Conservation (phyloP, 2,888 invertebrate genomes). For the Tipula vernalis region DNA sequence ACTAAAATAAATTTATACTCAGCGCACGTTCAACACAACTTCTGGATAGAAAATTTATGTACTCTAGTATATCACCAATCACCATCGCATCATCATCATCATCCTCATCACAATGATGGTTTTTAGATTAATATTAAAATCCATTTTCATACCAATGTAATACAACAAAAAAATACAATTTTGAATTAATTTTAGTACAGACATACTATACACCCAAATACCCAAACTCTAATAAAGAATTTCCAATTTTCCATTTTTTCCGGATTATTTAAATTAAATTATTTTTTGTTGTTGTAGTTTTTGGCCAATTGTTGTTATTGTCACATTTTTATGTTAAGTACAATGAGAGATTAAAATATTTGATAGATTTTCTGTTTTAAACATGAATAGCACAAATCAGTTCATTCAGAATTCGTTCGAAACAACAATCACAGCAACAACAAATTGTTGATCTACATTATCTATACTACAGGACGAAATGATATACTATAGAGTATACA, state of each 20-base stretch:
- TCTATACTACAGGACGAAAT: not conserved
- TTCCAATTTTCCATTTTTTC: not conserved
- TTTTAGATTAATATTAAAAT: not conserved
- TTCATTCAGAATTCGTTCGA: not conserved
- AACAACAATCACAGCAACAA: not conserved
- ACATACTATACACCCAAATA: too few species aligned
- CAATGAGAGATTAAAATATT: not conserved
- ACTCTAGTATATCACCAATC: not conserved
- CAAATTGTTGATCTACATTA: too few species aligned
- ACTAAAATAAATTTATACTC: not conserved
- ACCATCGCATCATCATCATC: not conserved
- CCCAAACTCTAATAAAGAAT: not conserved
- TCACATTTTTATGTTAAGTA: not conserved
- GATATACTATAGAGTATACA: too few species aligned
- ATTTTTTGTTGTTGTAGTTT: not conserved
- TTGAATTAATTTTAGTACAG: not conserved
- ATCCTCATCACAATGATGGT: not conserved
- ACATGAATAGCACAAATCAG: not conserved
- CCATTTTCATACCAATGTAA: not conserved
- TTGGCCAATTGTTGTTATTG: not conserved
- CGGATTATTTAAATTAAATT: not conserved
- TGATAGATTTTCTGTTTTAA: not conserved
- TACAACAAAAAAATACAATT: not conserved
- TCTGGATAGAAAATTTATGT: not conserved
- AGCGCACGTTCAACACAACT: not conserved